Percentiles rank a stretch among this genome's conserved stretches.
Evolutionary conservation across 2,888 invertebrate species (phyloP).

Genomic region (Boloria selene): DNA sequence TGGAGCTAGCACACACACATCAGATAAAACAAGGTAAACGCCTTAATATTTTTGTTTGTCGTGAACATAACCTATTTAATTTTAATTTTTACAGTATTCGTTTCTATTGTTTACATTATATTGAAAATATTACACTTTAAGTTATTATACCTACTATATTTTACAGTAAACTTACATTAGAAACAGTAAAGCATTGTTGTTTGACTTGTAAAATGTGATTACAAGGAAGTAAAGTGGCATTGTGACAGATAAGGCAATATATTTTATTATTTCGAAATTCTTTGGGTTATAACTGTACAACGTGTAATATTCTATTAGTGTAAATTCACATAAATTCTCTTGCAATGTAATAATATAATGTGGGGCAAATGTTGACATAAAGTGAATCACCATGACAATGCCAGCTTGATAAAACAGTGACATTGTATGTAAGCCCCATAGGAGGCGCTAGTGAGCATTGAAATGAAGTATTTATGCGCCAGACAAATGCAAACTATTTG

Average conservation of each 20-base stretch:
- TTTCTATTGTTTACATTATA: constrained; percentile 42
- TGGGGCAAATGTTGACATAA: constrained; percentile 47
- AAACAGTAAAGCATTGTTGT: background rate
- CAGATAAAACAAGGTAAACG: constrained; percentile 78
- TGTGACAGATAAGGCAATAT: constrained; percentile 22
- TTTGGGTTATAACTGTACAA: background rate
- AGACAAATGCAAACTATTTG: constrained; percentile 15
- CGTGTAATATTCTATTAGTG: background rate
- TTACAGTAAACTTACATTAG: background rate
- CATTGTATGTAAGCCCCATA: constrained; percentile 52
- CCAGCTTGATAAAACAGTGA: constrained; percentile 62
- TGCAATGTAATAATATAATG: constrained; percentile 24
- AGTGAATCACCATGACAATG: constrained; percentile 77
- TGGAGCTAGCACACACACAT: constrained; percentile 67
- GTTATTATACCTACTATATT: background rate
- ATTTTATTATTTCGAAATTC: background rate
- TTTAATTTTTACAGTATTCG: constrained; percentile 62
- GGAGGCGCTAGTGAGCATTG: constrained; percentile 63
- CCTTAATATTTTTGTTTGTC: constrained; percentile 81
- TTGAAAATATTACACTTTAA: background rate
- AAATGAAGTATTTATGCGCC: constrained; percentile 31
- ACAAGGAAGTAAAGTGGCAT: constrained; percentile 15
- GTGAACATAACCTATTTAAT: constrained; percentile 79
- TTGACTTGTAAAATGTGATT: constrained; percentile 4
- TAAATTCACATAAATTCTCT: constrained; percentile 14